Percentiles rank a stretch among this genome's conserved stretches.
These are phyloP conservation scores for Neoascia interrupta DNA, from an alignment of 2,888 invertebrate species.

Conservation along the genomic window DNA sequence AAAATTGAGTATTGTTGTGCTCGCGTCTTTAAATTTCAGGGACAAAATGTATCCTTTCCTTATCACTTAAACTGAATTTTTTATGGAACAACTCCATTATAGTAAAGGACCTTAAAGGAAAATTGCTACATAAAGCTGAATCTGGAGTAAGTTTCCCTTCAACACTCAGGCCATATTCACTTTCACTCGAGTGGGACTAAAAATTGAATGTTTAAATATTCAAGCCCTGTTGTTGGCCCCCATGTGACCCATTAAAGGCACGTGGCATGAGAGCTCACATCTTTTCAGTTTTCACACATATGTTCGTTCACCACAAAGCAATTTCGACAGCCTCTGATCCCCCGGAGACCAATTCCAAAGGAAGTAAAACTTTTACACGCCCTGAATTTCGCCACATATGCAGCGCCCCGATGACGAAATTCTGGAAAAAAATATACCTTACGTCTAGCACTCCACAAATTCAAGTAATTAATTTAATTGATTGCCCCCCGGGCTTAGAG, in stretches of 20 bases:
- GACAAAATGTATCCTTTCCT: no score
- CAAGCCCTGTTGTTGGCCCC: background rate
- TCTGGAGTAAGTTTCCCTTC: background rate
- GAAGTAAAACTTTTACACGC: slow-evolving; percentile 21
- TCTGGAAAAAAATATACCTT: background rate
- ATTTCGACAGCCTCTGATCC: slow-evolving; percentile 32
- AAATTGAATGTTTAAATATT: slow-evolving; percentile 30
- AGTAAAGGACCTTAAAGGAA: slow-evolving; percentile 1
- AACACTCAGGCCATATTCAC: background rate
- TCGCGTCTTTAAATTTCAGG: no score
- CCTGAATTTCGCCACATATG: slow-evolving; percentile 20
- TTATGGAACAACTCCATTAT: background rate
- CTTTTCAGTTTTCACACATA: background rate
- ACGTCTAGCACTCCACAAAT: slow-evolving; percentile 4
- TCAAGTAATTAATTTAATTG: slow-evolving; percentile 49
- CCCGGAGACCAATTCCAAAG: slow-evolving; percentile 28
- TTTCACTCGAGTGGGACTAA: background rate
- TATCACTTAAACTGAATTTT: slow-evolving; percentile 5
- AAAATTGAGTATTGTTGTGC: background rate
- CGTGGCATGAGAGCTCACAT: background rate
- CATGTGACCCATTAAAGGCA: slow-evolving; percentile 8
- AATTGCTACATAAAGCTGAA: background rate
- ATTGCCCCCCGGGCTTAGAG: slow-evolving; percentile 13
- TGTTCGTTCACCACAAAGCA: slow-evolving; percentile 2
- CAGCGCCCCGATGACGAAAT: slow-evolving; percentile 37